phyloP scores from a whole-genome alignment of 2,113 vertebrate genomes.

The Cygnus buccinator region DNA sequence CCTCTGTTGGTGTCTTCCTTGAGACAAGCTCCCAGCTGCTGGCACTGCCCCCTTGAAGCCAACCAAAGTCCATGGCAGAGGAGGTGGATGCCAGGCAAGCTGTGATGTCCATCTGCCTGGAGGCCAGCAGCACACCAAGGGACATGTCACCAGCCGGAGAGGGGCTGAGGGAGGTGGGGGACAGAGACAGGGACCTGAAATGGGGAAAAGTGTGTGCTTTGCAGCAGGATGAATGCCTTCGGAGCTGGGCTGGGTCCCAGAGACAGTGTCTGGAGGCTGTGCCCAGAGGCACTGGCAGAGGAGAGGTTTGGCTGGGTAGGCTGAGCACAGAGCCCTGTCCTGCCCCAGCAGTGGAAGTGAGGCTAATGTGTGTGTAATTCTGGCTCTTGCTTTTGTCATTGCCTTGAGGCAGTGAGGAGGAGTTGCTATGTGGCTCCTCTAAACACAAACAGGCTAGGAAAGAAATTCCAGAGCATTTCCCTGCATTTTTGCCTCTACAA shows the following conservation, averaged over 20 bases:
- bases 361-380: neutral
- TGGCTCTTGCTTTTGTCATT: neutral
- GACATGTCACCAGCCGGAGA: neutral
- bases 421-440: neutral
- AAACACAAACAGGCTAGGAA: neutral
- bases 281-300: neutral
- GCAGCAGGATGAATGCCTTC: neutral
- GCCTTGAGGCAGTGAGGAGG: neutral
- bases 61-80: fast-evolving
- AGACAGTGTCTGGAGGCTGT: neutral
- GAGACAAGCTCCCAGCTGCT: neutral
- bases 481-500: neutral
- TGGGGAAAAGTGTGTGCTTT: neutral
- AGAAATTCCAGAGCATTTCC: neutral
- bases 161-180: neutral
- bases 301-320: neutral
- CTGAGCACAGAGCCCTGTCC: neutral
- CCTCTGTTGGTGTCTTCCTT: neutral
- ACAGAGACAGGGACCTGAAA: neutral
- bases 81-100: neutral
- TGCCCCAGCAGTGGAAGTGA: neutral
- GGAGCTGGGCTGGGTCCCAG: neutral
- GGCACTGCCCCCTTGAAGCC: fast-evolving
- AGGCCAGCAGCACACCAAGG: neutral
- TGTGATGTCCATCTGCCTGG: neutral